phyloP scores from a whole-genome alignment of 2,113 vertebrate species.

The Hippocampus abdominalis region DNA sequence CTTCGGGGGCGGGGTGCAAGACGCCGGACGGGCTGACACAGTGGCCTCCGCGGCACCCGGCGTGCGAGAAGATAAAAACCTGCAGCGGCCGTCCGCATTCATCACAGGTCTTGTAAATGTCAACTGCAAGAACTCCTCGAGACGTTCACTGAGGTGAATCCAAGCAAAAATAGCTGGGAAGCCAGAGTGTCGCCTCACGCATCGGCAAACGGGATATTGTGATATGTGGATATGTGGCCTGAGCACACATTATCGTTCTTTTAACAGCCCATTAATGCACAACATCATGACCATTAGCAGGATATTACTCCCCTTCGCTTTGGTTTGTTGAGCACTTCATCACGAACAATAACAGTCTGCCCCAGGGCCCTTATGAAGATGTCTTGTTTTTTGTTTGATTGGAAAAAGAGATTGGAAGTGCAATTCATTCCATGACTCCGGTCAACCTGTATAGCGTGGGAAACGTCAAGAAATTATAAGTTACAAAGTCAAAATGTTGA shows the following conservation, averaged over 20 bases:
- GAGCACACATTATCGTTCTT: conserved; percentile 5
- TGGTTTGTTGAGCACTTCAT: conserved; percentile 23
- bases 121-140: conserved; percentile 34
- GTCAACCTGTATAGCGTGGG: too few relatives aligned
- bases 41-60: conserved; percentile 8
- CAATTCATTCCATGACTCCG: too few relatives aligned
- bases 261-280: conserved; percentile 19
- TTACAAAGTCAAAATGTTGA: too few relatives aligned
- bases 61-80: conserved; percentile 27
- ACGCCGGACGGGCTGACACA: background rate
- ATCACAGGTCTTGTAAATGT: conserved; percentile 55
- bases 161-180: conserved; percentile 46
- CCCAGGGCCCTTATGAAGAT: background rate
- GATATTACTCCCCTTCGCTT: conserved; percentile 37
- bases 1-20: background rate
- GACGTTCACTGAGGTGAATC: conserved; percentile 44
- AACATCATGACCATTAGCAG: conserved; percentile 26
- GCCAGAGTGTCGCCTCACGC: conserved; percentile 21
- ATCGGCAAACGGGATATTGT: background rate
- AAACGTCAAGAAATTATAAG: too few relatives aligned
- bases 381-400: background rate
- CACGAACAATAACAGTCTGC: conserved; percentile 30
- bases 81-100: conserved; percentile 36
- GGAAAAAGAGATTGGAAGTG: too few relatives aligned
- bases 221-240: background rate